Base-by-base conservation (phyloP, 2,113 vertebrate species). In the Dasyurus viverrinus region DNA sequence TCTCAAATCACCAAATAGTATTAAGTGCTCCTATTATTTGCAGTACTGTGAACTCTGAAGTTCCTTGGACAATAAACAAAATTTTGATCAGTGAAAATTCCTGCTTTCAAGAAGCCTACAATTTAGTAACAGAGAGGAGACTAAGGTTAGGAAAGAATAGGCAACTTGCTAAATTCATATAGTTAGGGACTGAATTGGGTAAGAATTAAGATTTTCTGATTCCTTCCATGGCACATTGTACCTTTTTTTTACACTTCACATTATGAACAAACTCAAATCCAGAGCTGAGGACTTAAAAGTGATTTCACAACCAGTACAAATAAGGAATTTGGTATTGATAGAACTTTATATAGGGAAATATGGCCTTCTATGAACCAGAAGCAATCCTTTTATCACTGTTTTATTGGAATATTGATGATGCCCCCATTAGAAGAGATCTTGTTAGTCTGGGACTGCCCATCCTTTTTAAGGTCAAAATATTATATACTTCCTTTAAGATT, bases 401-500 rank as follows among this genome's bases (percentile, higher is more conserved):
- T 1, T 50, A 3, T 54, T 30, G 84, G 93, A 84, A 47, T 68
- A 26, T 2, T 6, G 76, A 91, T 48, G 16, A n/a, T 3, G 42
- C 9, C 2, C 11, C 19, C 12, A 7, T 90, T 8, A 1, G 36
- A 54, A 24, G 25, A 30, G 14, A 5, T 47, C 89, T 42, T 54
- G 26, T 53, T 53, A 19, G 22, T 76, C 36, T n/a, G 68, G 68
- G 14, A 76, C 14, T 76, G 16, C 19, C 36, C 27, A 19, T n/a
- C 68, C 16, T 16, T n/a, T n/a, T 19, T 76, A 5, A n/a, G 16
- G 68, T 22, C n/a, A n/a, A 53, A 53, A 3, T 16, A 42, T 60
- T 46, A 26, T 12, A 0, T 5, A 16, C 2, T 48, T n/a, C 24
- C 9, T 0, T 42, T 42, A 1, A 0, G 22, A 7, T 91, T n/a